Evolutionary conservation across 2,888 invertebrate species (phyloP).

Genomic region (Acronicta alni): DNA sequence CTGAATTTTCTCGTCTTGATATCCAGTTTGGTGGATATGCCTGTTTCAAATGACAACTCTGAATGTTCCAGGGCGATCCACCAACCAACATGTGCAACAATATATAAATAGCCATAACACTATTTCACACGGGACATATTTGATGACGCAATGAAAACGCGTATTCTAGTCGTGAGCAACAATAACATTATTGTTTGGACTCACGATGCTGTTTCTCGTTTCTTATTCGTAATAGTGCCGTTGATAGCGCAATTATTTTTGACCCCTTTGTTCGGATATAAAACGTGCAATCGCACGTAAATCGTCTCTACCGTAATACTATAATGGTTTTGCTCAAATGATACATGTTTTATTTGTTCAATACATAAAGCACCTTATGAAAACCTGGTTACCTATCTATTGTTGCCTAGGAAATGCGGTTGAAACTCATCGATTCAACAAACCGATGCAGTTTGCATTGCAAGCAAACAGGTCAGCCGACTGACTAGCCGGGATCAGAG

Average conservation of each 20-base stretch:
- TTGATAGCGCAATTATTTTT: slow-evolving; percentile 67
- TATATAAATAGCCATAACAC: slow-evolving; percentile 56
- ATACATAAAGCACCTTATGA: too few relatives aligned
- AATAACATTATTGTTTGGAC: slow-evolving; percentile 60
- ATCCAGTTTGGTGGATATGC: slow-evolving; percentile 54
- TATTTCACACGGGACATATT: slow-evolving; percentile 31
- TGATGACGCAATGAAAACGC: slow-evolving; percentile 59
- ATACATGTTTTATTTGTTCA: background rate
- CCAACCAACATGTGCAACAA: slow-evolving; percentile 2
- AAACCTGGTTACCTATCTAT: too few relatives aligned
- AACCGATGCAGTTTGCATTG: slow-evolving; percentile 58
- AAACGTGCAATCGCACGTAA: slow-evolving; percentile 55
- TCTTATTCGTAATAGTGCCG: slow-evolving; percentile 57
- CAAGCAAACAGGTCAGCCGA: slow-evolving; percentile 69
- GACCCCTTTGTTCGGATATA: slow-evolving; percentile 60
- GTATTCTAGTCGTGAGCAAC: slow-evolving; percentile 52
- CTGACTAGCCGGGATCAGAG: slow-evolving; percentile 63
- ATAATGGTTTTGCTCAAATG: slow-evolving; percentile 19
- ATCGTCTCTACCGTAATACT: slow-evolving; percentile 51
- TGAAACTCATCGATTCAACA: slow-evolving; percentile 52
- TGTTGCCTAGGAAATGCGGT: slow-evolving; percentile 23
- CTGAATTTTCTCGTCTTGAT: slow-evolving; percentile 63
- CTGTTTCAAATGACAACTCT: slow-evolving; percentile 61
- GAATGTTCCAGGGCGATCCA: slow-evolving; percentile 39
- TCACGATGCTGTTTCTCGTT: slow-evolving; percentile 59